Percentiles rank a stretch among this genome's conserved stretches.
Conservation (phyloP, 2,113 vertebrate species). For the Phasianus colchicus region DNA sequence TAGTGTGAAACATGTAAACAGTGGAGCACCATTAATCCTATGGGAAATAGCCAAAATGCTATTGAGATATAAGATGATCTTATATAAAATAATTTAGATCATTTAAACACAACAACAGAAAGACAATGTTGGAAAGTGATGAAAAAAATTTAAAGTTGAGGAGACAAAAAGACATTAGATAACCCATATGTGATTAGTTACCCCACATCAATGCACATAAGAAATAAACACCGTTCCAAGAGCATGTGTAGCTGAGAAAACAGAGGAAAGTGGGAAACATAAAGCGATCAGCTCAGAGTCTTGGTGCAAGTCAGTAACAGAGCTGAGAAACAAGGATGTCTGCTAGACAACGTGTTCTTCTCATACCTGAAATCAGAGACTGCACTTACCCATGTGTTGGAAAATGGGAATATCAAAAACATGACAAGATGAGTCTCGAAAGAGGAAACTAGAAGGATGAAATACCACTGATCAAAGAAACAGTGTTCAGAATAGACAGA, state of each 20-base stretch:
- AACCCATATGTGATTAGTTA: not conserved
- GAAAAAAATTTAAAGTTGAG: not conserved
- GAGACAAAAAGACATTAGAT: not conserved
- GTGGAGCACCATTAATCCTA: not conserved
- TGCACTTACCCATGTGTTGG: not conserved
- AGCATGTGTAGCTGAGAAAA: not conserved
- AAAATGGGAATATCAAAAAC: not conserved
- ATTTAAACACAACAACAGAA: not conserved
- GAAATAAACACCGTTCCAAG: not conserved
- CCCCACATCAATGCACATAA: not conserved
- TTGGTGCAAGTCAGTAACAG: not conserved
- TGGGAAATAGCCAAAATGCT: not conserved
- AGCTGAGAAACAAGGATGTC: not conserved
- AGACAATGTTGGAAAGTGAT: rapidly evolving
- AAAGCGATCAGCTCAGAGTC: not conserved
- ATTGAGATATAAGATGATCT: not conserved
- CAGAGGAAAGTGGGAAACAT: not conserved
- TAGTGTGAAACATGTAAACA: not conserved
- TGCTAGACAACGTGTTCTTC: not conserved
- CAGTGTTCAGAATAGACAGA: not conserved
- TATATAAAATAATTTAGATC: not conserved
- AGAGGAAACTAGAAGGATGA: not conserved
- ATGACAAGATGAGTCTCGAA: not conserved
- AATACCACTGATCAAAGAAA: not conserved
- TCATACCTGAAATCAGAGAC: not conserved